phyloP scores from a whole-genome alignment of 2,797 vertebrate genomes.

The Myioborus melanocephalus region DNA sequence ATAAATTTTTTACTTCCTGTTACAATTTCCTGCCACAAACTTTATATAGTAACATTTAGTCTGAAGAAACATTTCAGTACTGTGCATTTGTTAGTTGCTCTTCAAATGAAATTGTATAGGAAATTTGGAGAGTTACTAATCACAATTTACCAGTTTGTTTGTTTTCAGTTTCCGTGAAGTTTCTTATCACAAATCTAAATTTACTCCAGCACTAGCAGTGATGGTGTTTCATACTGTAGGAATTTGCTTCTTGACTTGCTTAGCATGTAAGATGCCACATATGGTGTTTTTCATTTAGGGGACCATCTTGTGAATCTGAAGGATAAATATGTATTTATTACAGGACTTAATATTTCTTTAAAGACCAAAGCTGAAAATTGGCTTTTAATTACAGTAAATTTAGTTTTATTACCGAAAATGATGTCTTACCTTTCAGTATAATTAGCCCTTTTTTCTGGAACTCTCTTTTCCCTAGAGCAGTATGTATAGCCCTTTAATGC shows the following conservation, averaged over 20 bases:
- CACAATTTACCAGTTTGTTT: background rate
- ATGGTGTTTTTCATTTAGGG: background rate
- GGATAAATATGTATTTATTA: constrained; percentile 7
- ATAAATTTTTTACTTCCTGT: background rate
- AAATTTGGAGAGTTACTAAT: background rate
- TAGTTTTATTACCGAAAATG: background rate
- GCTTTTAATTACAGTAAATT: background rate
- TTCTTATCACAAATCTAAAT: background rate
- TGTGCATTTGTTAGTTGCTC: background rate
- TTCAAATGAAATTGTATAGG: background rate
- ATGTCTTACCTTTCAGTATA: background rate
- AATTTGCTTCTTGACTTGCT: background rate
- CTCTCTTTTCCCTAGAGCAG: background rate
- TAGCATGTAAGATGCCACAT: background rate
- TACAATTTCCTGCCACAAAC: background rate
- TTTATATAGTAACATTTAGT: background rate
- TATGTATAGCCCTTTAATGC: background rate
- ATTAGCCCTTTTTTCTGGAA: background rate
- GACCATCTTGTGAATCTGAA: background rate
- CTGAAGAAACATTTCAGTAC: background rate
- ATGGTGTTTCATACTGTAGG: background rate
- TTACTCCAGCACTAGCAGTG: background rate
- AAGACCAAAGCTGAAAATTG: constrained; percentile 18
- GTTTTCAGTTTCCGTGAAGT: background rate
- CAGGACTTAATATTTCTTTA: background rate